These are phyloP conservation scores for Cottus gobio DNA, from an alignment of 2,113 vertebrate species.

Conservation along the genomic window DNA sequence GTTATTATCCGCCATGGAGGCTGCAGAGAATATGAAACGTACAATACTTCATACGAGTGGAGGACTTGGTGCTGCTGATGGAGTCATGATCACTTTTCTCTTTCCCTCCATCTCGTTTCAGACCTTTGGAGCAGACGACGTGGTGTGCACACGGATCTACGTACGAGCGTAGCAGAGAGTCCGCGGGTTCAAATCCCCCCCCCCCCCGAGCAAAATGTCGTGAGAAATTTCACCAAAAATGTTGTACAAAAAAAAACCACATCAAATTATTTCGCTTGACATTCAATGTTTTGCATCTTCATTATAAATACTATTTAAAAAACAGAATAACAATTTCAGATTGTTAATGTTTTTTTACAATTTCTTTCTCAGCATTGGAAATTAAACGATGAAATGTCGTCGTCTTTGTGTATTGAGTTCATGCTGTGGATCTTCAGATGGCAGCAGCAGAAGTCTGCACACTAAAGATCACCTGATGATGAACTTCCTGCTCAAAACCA, in stretches of 20 bases:
- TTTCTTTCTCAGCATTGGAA: constrained; percentile 20
- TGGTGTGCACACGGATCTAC: constrained; percentile 95
- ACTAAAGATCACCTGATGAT: background rate
- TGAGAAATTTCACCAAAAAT: background rate
- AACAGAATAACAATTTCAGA: background rate
- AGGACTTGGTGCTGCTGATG: background rate
- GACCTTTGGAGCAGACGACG: constrained; percentile 93
- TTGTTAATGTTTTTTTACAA: background rate
- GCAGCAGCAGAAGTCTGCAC: background rate
- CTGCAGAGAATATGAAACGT: background rate
- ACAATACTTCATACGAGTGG: too few relatives aligned
- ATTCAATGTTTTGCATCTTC: constrained; percentile 2
- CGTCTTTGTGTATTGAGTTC: background rate
- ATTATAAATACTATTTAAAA: background rate
- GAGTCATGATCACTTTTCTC: background rate
- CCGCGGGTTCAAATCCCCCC: background rate
- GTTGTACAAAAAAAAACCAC: background rate
- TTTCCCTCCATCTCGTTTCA: constrained; percentile 73
- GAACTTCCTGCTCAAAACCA: background rate
- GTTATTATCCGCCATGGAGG: background rate
- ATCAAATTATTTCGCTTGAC: constrained; percentile 9
- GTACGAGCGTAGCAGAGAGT: constrained; percentile 83
- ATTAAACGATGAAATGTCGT: constrained; percentile 10
- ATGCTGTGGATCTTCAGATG: too few relatives aligned
- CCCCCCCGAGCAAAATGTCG: background rate